A percentile compares a stretch with the other conserved stretches of the same genome.
Conservation (phyloP, 2,113 vertebrate species). For the Pelodiscus sinensis region DNA sequence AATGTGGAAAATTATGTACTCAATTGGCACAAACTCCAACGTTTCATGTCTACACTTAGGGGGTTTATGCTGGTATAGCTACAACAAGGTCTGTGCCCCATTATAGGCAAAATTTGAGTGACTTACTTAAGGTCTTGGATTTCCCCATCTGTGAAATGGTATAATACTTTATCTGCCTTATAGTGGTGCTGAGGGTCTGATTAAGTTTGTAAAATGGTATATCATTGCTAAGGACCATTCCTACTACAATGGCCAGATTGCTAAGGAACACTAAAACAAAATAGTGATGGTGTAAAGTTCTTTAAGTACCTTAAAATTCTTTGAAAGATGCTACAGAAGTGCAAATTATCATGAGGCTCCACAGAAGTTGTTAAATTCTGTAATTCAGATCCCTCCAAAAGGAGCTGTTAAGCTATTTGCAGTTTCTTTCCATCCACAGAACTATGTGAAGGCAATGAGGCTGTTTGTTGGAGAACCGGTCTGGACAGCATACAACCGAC, state of each 20-base stretch:
- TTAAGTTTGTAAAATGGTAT: accelerated
- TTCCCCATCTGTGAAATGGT: neutral
- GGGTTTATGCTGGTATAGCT: neutral
- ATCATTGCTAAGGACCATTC: accelerated
- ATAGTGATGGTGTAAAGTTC: accelerated
- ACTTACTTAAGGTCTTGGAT: neutral
- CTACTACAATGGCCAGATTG: neutral
- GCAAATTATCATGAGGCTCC: neutral
- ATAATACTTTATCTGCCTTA: neutral
- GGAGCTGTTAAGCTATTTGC: neutral
- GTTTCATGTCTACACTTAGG: neutral
- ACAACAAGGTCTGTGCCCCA: neutral
- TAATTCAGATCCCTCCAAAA: neutral
- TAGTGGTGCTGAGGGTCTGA: no score
- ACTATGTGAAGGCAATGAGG: slow-evolving; percentile 94
- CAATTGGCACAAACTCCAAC: neutral
- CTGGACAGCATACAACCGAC: slow-evolving; percentile 92
- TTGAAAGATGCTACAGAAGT: neutral
- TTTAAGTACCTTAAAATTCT: neutral
- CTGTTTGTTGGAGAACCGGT: slow-evolving; percentile 92
- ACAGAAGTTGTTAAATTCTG: neutral
- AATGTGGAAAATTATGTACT: neutral
- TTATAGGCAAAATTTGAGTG: neutral
- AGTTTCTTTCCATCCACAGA: slow-evolving; percentile 73
- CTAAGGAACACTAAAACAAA: neutral